Base-by-base conservation (phyloP, 1,140 invertebrate species). In the Tribolium madens region DNA sequence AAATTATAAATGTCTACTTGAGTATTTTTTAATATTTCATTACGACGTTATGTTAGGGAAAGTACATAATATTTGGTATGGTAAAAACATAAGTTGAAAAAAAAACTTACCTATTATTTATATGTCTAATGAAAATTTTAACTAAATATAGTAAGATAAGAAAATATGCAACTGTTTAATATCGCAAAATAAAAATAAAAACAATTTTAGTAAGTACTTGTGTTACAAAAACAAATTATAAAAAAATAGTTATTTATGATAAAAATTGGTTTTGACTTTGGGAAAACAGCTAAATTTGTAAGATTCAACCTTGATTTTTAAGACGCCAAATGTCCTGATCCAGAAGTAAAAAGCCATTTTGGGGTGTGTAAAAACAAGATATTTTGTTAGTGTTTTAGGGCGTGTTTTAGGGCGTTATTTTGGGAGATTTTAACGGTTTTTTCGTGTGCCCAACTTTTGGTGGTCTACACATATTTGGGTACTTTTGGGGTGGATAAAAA, bases 401-500 rank as follows among this genome's bases (percentile, higher is more conserved):
- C n/a, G n/a, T n/a, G n/a, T n/a, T n/a, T n/a, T n/a, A n/a, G n/a
- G n/a, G n/a, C n/a, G n/a, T n/a, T n/a, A n/a, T n/a, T n/a, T n/a
- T n/a, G n/a, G n/a, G n/a, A n/a, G n/a, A 57, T 64, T 64, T 64
- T 6, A 33, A 64, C 57, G 57, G 57, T 64, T 64, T 64, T 64
- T 64, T 64, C 57, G 57, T 64, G 57, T 64, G 57, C 57, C 57
- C 57, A 64, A 64, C 31, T 33, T 64, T 13, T 64, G 57, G 57
- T 64, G 57, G 57, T 64, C 57, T 64, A 64, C 26, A 64, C 10
- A 64, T 64, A 64, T 64, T 64, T 64, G 57, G 26, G 57, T 12
- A 64, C 26, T 64, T 64, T 64, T 64, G 57, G 57, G 57, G 57
- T 64, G 57, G 18, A 64, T 64, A 64, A 64, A n/a, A n/a, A n/a